Evolutionary conservation across 1,140 invertebrate genomes (phyloP), one percentile per base, ranked within the genome.

Genomic region (Caenorhabditis tropicalis): DNA sequence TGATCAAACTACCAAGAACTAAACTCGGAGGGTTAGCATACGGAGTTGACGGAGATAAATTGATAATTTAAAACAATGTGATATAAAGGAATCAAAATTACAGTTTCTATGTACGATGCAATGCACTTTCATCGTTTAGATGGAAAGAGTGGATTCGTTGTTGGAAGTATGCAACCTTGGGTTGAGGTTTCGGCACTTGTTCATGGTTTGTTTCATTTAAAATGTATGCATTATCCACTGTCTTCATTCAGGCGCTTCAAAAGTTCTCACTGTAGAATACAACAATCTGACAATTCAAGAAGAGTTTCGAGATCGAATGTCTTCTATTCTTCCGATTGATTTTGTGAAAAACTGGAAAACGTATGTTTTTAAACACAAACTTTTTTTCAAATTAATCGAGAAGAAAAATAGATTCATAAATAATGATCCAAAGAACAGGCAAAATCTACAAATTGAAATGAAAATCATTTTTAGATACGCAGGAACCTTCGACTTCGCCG

Each of bases 151-250:
- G 79, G 79, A 51, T 27, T 53, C 27, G 79, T 81, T 12, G 29
- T 81, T 81, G 79, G 79, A 81, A 81, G 79, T 39, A 49, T 49
- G 46, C 27, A 53, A 9, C 49, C 79, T 19, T 81, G 79, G 79
- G 79, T 81, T 12, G 79, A 81, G 51, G 48, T 53, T 21, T 33
- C 33, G 15, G 46, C 79, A 21, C 46, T 81, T 49, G 15, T 21
- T 3, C 12, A 31, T 81, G 49, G 79, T 49, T 12, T 7, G 21
- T 46, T 12, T 48, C 15, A 31, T 9, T 21, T 4, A 21, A 46
- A 15, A 19, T 5, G 31, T 1, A 4, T 65, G 24, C 0, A 56
- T 21, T 10, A 27, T 56, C 2, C 5, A 3, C 6, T 27, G 2
- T 48, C 4, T 10, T 46, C 15, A 24, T 79, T 46, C 74, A 79